Conservation (phyloP, 2,888 invertebrate species). For the Opisthograptis luteolata region DNA sequence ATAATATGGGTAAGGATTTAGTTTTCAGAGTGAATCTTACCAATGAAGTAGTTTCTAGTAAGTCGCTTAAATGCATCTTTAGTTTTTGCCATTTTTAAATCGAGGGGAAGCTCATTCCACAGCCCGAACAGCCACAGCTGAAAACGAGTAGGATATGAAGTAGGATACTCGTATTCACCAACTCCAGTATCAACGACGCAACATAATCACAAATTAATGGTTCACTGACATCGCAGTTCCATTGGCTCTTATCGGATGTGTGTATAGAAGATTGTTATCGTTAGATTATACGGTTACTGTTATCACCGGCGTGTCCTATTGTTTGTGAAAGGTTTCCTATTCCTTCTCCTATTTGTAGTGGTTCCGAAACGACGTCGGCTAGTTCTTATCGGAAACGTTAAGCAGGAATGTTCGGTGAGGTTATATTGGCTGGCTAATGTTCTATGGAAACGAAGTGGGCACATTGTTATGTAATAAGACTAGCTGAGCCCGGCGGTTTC, state of each 20-base stretch:
- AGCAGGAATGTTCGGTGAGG: not conserved
- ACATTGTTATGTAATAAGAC: no score
- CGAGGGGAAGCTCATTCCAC: no score
- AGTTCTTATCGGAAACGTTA: slow-evolving; percentile 8
- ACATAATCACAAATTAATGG: not conserved
- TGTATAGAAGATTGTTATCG: slow-evolving; percentile 17
- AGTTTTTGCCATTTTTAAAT: no score
- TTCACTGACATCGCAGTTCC: not conserved
- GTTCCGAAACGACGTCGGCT: not conserved
- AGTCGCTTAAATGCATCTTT: no score
- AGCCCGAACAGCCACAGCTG: no score
- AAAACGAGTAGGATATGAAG: no score
- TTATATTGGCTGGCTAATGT: not conserved
- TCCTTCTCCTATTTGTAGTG: slow-evolving; percentile 6
- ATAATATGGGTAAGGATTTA: no score
- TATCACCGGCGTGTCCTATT: slow-evolving; percentile 3
- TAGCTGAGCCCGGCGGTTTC: no score
- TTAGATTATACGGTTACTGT: slow-evolving; percentile 8
- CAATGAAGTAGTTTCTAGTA: no score
- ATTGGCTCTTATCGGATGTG: slow-evolving; percentile 7
- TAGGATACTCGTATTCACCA: no score
- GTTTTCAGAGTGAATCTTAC: no score
- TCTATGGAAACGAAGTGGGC: not conserved
- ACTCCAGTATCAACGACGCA: not conserved
- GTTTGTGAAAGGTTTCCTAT: slow-evolving; percentile 11